Conservation (phyloP, 1,140 invertebrate genomes). For the Steinernema feltiae region DNA sequence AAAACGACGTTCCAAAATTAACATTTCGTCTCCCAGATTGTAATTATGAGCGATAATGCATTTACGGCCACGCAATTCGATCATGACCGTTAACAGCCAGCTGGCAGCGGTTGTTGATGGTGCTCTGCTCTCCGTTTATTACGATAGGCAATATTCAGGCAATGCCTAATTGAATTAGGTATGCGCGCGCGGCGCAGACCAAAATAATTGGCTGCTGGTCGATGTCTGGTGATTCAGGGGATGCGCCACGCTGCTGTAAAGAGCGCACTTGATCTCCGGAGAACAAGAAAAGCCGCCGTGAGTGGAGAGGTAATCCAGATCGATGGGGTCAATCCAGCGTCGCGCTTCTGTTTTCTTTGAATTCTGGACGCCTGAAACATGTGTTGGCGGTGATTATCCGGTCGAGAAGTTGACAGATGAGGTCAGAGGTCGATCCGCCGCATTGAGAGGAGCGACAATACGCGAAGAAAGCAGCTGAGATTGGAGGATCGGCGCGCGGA, state of each 20-base stretch:
- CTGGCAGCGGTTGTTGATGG: not conserved
- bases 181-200: too few species aligned
- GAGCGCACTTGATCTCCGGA: not conserved
- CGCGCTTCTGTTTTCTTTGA: too few species aligned
- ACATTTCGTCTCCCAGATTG: not conserved
- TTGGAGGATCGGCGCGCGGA: not conserved
- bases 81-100: not conserved
- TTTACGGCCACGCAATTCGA: not conserved
- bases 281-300: not conserved
- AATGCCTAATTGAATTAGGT: not conserved
- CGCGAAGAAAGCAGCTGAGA: not conserved
- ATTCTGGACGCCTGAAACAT: too few species aligned
- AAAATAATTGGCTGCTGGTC: too few species aligned
- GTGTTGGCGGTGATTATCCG: too few species aligned
- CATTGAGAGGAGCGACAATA: not conserved
- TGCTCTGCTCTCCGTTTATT: not conserved
- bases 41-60: not conserved
- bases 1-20: not conserved
- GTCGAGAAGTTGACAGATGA: too few species aligned
- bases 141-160: not conserved
- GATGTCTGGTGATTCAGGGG: too few species aligned
- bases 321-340: conserved; percentile 8
- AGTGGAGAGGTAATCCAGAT: conserved; percentile 4
- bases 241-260: not conserved
- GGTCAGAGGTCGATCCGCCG: not conserved